phyloP scores from a whole-genome alignment of 1,140 invertebrate genomes.

The Saccostrea echinata region DNA sequence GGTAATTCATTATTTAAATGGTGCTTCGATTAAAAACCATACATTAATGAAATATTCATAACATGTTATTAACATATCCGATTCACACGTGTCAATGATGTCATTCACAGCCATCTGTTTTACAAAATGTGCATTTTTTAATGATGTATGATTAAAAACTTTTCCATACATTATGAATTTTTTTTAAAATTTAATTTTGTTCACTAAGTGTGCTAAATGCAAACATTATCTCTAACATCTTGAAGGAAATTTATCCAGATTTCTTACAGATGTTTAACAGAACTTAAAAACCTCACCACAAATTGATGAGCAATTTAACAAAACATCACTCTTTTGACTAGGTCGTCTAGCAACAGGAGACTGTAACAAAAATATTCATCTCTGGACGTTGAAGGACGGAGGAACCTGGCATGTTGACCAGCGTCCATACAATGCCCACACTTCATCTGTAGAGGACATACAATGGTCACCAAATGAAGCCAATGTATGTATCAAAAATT shows the following conservation, averaged over 20 bases:
- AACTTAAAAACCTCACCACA: too few relatives aligned
- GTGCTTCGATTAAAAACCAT: background rate
- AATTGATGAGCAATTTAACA: background rate
- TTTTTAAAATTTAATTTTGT: too few relatives aligned
- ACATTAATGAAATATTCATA: background rate
- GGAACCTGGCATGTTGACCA: slow-evolving; percentile 93
- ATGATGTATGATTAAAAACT: too few relatives aligned
- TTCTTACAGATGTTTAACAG: too few relatives aligned
- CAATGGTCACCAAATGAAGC: slow-evolving; percentile 99
- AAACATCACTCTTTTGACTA: slow-evolving; percentile 70
- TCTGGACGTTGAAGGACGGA: slow-evolving; percentile 91
- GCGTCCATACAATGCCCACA: slow-evolving; percentile 91
- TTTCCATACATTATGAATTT: too few relatives aligned
- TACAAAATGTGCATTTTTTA: too few relatives aligned
- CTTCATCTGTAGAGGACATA: slow-evolving; percentile 97
- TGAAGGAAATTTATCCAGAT: too few relatives aligned
- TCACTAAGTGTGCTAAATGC: too few relatives aligned
- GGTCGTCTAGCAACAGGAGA: slow-evolving; percentile 92
- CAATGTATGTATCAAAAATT: slow-evolving; percentile 82
- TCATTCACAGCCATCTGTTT: too few relatives aligned
- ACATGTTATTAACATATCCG: too few relatives aligned
- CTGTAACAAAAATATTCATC: slow-evolving; percentile 93
- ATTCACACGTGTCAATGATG: too few relatives aligned
- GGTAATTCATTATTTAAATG: slow-evolving; percentile 80
- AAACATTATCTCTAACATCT: too few relatives aligned